Percentiles rank a stretch among this genome's conserved stretches.
These are phyloP conservation scores for Chaetophractus vellerosus DNA, from an alignment of 2,797 vertebrate genomes.

Conservation along the genomic window DNA sequence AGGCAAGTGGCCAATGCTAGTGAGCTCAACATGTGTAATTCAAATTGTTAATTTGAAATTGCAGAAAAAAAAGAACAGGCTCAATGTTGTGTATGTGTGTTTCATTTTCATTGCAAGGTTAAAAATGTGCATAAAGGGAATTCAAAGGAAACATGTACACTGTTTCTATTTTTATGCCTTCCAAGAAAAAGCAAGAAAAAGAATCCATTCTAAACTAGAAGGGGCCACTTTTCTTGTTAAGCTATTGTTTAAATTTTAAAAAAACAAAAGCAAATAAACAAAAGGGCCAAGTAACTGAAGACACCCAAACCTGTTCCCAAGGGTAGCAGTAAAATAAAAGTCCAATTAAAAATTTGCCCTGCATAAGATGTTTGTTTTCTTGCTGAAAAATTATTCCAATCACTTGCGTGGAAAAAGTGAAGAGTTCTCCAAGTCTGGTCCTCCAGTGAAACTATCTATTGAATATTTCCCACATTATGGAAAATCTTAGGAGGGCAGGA, in stretches of 20 bases:
- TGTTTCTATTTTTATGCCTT: not conserved
- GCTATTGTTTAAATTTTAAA: not conserved
- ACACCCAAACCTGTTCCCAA: not conserved
- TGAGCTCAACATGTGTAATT: conserved; percentile 74
- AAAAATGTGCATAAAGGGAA: conserved; percentile 58
- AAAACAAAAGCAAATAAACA: not conserved
- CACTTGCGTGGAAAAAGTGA: not conserved
- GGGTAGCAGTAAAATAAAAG: not conserved
- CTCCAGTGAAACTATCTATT: not conserved
- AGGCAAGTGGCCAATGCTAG: conserved; percentile 54
- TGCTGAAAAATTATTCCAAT: not conserved
- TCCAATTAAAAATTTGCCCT: not conserved
- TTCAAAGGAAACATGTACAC: conserved; percentile 49
- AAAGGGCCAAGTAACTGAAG: not conserved
- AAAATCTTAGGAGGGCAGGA: not conserved
- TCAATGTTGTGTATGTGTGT: not conserved
- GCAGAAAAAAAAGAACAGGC: conserved; percentile 5
- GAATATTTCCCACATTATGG: not conserved
- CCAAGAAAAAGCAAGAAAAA: conserved; percentile 5
- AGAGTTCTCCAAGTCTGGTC: not conserved
- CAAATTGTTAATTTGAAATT: conserved; percentile 70
- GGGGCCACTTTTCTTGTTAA: not conserved
- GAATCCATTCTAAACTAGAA: not conserved
- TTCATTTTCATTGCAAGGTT: conserved; percentile 49
- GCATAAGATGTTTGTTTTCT: not conserved